A percentile compares a stretch with the other conserved stretches of the same genome.
Conservation (phyloP, 1,140 invertebrate species). For the Macrobrachium nipponense region DNA sequence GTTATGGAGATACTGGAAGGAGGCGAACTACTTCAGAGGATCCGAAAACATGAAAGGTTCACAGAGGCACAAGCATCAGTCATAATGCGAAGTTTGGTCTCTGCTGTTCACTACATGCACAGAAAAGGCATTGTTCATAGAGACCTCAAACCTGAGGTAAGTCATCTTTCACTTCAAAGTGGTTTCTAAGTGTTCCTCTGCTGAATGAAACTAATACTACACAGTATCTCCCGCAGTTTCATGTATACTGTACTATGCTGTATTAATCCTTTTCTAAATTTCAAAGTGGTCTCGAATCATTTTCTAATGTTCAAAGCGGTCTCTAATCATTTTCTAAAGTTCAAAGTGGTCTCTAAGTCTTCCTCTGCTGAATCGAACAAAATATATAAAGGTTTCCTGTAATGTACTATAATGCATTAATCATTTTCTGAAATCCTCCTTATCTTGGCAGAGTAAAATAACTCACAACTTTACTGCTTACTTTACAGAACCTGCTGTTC, state of each 20-base stretch:
- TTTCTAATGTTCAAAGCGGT: background rate
- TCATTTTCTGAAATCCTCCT: no score
- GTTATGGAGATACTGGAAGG: slow-evolving; percentile 88
- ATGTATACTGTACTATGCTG: no score
- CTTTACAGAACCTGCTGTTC: slow-evolving; percentile 65
- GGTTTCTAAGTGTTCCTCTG: no score
- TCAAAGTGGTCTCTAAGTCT: no score
- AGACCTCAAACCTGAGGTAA: slow-evolving; percentile 89
- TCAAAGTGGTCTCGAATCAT: background rate
- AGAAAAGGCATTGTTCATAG: slow-evolving; percentile 83
- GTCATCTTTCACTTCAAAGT: background rate
- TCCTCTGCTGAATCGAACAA: no score
- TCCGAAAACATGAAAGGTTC: slow-evolving; percentile 76
- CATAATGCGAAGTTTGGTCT: slow-evolving; percentile 82
- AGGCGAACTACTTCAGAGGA: slow-evolving; percentile 84
- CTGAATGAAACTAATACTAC: no score
- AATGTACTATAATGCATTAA: no score
- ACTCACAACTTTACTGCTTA: no score
- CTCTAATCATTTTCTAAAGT: background rate
- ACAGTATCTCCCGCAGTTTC: no score
- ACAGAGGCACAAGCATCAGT: slow-evolving; percentile 77
- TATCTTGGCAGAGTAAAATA: no score
- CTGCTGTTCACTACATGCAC: slow-evolving; percentile 87
- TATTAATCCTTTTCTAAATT: background rate
- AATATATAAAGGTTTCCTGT: no score